Percentiles rank a stretch among this genome's conserved stretches.
These are phyloP conservation scores for Diadophis punctatus DNA, from an alignment of 2,113 vertebrate genomes.

Conservation along the genomic window DNA sequence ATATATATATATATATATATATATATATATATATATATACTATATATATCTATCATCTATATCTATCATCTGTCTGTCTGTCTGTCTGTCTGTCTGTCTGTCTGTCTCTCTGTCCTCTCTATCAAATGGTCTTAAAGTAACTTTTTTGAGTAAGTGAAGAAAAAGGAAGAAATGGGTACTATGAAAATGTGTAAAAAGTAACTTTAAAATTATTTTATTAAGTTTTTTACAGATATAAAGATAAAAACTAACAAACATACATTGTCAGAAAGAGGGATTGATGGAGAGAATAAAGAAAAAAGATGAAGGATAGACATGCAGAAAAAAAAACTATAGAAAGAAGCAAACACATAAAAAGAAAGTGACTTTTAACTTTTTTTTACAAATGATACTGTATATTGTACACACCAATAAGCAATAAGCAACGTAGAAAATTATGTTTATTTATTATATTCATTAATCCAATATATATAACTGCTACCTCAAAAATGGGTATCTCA, in stretches of 20 bases:
- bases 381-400: not conserved
- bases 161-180: not conserved
- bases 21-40: too few species aligned
- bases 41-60: too few species aligned
- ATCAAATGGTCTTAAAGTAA: not conserved
- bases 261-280: not conserved
- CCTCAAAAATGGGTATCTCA: not conserved
- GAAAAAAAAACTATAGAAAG: not conserved
- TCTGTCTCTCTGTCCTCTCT: too few species aligned
- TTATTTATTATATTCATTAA: not conserved
- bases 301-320: not conserved
- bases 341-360: not conserved
- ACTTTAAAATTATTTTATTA: not conserved
- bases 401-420: not conserved
- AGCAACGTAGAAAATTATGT: not conserved
- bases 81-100: too few species aligned
- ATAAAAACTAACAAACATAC: not conserved
- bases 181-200: not conserved
- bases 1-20: too few species aligned
- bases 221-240: not conserved
- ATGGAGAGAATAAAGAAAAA: not conserved
- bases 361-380: not conserved
- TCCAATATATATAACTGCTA: not conserved
- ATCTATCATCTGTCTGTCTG: too few species aligned
- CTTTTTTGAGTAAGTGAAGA: not conserved